Evolutionary conservation across 2,113 vertebrate species (phyloP), one percentile per base, ranked within the genome.

Genomic region (Sakesphorus luctuosus): DNA sequence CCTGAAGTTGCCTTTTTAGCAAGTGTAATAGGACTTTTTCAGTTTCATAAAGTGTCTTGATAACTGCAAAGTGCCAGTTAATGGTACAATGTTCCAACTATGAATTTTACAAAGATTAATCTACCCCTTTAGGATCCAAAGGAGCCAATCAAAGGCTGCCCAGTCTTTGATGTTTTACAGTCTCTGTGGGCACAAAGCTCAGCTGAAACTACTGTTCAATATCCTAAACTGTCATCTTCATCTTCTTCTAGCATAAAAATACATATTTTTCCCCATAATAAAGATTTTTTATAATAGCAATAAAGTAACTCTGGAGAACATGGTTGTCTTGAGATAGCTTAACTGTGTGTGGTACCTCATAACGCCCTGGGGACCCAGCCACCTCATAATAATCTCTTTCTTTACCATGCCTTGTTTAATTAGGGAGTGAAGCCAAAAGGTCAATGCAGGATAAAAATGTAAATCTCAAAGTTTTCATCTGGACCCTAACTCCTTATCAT

Each of bases 251-350:
- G 97, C 98, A 98, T 98, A 98, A 98, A 98, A 98, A 98, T 98
- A 98, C 98, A 97, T 98, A 98, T 98, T 98, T 98, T 98, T 89
- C 84, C 97, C 97, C 97, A 98, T 98, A 98, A 98, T 98, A 98
- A 98, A 98, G 97, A 97, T 97, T 98, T 98, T 98, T 98, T 98
- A 98, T 98, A 98, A 98, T 98, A 98, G 98, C 97, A 98, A 98
- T 98, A 98, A 98, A 98, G 96, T 96, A 98, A 97, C 98, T 98
- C 97, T 92, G 94, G 95, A 98, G 98, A 98, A 98, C 97, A 98
- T 98, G 97, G 98, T 98, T 98, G 98, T 97, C 98, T 98, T 98
- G 98, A 98, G 97, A 98, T 98, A 98, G 98, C 97, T 98, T 98
- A 98, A 98, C 97, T 98, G 96, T 97, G 96, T 95, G 96, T 98